A percentile compares a stretch with the other conserved stretches of the same genome.
These are phyloP conservation scores for Pheosia tremula DNA, from an alignment of 2,888 invertebrate genomes.

Conservation along the genomic window DNA sequence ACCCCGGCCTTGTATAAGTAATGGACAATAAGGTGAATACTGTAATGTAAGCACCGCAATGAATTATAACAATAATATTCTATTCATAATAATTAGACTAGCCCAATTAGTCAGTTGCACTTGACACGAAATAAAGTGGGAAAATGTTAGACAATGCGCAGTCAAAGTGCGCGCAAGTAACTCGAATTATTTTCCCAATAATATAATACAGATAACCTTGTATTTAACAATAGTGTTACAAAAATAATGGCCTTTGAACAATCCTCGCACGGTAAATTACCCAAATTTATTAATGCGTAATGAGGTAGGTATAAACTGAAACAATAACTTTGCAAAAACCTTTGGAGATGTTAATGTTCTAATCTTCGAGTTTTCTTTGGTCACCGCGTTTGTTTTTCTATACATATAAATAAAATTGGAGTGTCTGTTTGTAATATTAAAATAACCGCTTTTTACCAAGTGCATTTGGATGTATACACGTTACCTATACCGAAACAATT, in stretches of 20 bases:
- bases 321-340: constrained; percentile 8
- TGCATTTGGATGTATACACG: too few species aligned
- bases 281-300: constrained; percentile 33
- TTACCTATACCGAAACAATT: too few species aligned
- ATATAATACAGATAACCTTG: constrained; percentile 37
- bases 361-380: too few species aligned
- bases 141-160: constrained; percentile 63
- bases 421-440: too few species aligned
- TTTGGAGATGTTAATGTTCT: too few species aligned
- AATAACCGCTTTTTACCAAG: too few species aligned
- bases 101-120: constrained; percentile 65
- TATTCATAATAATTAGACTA: constrained; percentile 60
- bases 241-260: constrained; percentile 36
- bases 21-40: constrained; percentile 53
- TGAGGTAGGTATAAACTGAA: constrained; percentile 1
- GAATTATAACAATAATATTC: constrained; percentile 59
- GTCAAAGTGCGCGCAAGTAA: constrained; percentile 35
- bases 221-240: constrained; percentile 49
- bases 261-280: constrained; percentile 33
- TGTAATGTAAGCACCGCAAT: constrained; percentile 54
- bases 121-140: constrained; percentile 73
- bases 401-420: too few species aligned
- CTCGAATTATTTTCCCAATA: constrained; percentile 39
- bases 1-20: constrained; percentile 62
- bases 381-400: too few species aligned